Percentiles rank a stretch among this genome's conserved stretches.
These are phyloP conservation scores for Enteromius radiatus DNA, from an alignment of 2,797 vertebrate genomes.

Conservation along the genomic window DNA sequence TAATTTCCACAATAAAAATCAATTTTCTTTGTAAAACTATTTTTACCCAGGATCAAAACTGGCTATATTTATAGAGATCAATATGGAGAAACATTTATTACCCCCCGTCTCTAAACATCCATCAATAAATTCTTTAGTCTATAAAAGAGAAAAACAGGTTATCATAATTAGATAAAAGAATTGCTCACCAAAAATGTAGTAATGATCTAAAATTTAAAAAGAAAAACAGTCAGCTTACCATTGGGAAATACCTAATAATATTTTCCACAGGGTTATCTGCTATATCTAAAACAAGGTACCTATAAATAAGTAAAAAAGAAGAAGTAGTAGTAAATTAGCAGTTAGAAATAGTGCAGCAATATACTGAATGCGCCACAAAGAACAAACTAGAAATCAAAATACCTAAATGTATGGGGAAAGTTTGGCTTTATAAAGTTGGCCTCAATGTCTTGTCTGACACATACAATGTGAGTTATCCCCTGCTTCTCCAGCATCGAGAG, in stretches of 20 bases:
- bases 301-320: slow-evolving; percentile 64
- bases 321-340: background rate
- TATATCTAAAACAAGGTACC: slow-evolving; percentile 99
- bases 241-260: slow-evolving; percentile 95
- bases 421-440: slow-evolving; percentile 99
- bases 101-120: slow-evolving; percentile 95
- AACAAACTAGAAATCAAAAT: slow-evolving; percentile 52
- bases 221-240: slow-evolving; percentile 78
- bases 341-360: background rate
- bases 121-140: slow-evolving; percentile 99
- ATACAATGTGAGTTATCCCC: slow-evolving; percentile 96
- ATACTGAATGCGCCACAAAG: background rate
- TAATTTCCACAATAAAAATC: background rate
- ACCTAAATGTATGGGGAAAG: slow-evolving; percentile 97
- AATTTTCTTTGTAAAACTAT: background rate
- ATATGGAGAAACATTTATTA: slow-evolving; percentile 66
- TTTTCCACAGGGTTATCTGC: slow-evolving; percentile 99
- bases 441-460: slow-evolving; percentile 98
- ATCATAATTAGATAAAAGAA: background rate
- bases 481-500: slow-evolving; percentile 92
- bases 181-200: background rate
- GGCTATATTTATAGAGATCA: background rate
- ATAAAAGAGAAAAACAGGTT: slow-evolving; percentile 59
- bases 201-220: background rate
- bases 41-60: background rate